Percentiles rank a stretch among this genome's conserved stretches.
These are phyloP conservation scores for Psettodes erumei DNA, from an alignment of 2,113 vertebrate genomes.

Conservation along the genomic window DNA sequence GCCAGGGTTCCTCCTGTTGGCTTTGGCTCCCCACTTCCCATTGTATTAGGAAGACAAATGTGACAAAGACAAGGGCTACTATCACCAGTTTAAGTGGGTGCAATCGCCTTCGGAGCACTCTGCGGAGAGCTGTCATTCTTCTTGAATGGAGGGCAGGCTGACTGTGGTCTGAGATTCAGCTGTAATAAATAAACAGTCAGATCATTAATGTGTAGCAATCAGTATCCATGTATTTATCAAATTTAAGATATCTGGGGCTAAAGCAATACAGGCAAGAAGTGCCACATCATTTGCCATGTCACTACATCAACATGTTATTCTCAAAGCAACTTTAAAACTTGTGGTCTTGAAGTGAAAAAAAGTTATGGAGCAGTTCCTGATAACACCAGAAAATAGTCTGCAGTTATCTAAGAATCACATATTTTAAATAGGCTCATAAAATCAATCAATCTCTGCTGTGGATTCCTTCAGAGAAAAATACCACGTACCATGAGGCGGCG, in stretches of 20 bases:
- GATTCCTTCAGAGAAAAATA: constrained; percentile 27
- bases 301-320: background rate
- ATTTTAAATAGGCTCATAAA: background rate
- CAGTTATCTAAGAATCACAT: background rate
- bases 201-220: background rate
- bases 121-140: constrained; percentile 88
- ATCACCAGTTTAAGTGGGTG: constrained; percentile 88
- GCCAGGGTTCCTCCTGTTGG: constrained; percentile 88
- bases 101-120: constrained; percentile 85
- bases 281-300: background rate
- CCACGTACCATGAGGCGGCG: constrained; percentile 62
- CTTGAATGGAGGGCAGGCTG: constrained; percentile 44
- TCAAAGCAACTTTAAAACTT: background rate
- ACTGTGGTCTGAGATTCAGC: constrained; percentile 55
- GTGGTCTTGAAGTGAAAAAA: background rate
- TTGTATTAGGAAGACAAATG: constrained; percentile 95
- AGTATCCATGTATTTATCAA: background rate
- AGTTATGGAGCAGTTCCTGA: background rate
- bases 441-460: background rate
- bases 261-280: background rate
- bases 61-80: constrained; percentile 89
- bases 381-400: background rate
- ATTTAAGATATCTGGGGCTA: background rate
- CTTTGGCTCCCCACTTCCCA: constrained; percentile 91
- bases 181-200: constrained; percentile 46